phyloP scores from a whole-genome alignment of 2,797 vertebrate genomes.

The Hylomyscus alleni region DNA sequence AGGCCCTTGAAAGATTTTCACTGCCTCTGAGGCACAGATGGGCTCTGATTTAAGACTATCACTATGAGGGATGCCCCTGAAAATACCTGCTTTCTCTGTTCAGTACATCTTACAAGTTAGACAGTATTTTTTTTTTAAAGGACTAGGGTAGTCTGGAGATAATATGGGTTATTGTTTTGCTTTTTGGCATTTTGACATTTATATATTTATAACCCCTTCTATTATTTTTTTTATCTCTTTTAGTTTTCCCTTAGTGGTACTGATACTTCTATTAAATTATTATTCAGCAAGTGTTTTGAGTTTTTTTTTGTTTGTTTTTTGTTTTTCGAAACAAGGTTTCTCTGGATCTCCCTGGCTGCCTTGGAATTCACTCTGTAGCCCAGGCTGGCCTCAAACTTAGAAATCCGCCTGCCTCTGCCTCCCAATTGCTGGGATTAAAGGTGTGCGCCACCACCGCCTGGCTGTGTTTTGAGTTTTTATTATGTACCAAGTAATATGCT shows the following conservation, averaged over 20 bases:
- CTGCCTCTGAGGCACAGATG: not conserved
- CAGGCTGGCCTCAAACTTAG: no score
- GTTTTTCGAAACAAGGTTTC: no score
- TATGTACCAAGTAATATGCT: slow-evolving; percentile 19
- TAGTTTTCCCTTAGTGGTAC: not conserved
- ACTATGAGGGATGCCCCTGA: not conserved
- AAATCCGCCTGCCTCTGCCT: no score
- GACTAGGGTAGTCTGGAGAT: not conserved
- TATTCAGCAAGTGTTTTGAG: not conserved
- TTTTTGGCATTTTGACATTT: not conserved
- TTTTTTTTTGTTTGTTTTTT: no score
- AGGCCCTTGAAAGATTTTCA: not conserved
- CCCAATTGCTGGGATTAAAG: no score
- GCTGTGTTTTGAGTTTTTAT: not conserved
- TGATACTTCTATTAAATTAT: not conserved
- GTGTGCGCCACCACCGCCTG: no score
- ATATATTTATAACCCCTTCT: not conserved
- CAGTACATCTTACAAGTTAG: not conserved
- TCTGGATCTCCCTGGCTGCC: no score
- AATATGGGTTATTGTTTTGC: not conserved
- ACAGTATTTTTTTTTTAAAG: not conserved
- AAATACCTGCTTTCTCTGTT: not conserved
- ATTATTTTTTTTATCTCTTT: slow-evolving; percentile 5
- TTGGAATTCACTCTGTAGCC: no score
- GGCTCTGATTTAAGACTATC: not conserved